Base-by-base conservation (phyloP, 2,797 vertebrate species). In the Anabas testudineus region DNA sequence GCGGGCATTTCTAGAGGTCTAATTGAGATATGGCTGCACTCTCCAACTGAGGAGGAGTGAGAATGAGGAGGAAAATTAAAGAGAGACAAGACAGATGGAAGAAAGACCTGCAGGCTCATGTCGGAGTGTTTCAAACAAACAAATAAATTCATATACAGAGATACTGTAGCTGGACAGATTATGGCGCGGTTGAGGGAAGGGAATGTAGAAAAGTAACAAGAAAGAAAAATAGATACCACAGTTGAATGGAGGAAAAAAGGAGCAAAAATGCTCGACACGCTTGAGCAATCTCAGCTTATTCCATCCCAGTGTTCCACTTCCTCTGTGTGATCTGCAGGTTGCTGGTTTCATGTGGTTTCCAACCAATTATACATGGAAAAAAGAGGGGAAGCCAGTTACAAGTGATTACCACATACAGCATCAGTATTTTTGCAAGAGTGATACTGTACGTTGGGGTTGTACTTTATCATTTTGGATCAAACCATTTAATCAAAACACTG, bases 341-440 rank as follows among this genome's bases (percentile, higher is more conserved):
- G 72, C 59, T 74, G 74, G 70, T 68, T 88, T 76, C 71, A 77
- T 76, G 84, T 62, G 66, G 78, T 58, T 83, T 74, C 83, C 69
- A 61, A 62, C 48, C 77, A 82, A 88, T 89, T 88, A 90, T 47
- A 80, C 83, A 48, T 78, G 76, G 71, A 87, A 87, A 82, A 63
- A 62, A 81, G 63, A 74, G 51, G 45, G 47, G 58, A 60, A 66
- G 68, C 66, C 43, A n/a, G 74, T 60, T 76, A 74, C 47, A 58
- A 70, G 77, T 73, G 71, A 87, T 74, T 82, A 85, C 76, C 71
- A 80, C 68, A 39, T 52, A 39, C 15, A 67, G n/a, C n/a, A n/a
- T n/a, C n/a, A n/a, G n/a, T n/a, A n/a, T n/a, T n/a, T n/a, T n/a
- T n/a, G n/a, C n/a, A n/a, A n/a, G n/a, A n/a, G n/a, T n/a, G 47